Percentiles rank a stretch among this genome's conserved stretches.
Evolutionary conservation across 2,888 invertebrate species (phyloP).

Genomic region (Eupithecia subfuscata): DNA sequence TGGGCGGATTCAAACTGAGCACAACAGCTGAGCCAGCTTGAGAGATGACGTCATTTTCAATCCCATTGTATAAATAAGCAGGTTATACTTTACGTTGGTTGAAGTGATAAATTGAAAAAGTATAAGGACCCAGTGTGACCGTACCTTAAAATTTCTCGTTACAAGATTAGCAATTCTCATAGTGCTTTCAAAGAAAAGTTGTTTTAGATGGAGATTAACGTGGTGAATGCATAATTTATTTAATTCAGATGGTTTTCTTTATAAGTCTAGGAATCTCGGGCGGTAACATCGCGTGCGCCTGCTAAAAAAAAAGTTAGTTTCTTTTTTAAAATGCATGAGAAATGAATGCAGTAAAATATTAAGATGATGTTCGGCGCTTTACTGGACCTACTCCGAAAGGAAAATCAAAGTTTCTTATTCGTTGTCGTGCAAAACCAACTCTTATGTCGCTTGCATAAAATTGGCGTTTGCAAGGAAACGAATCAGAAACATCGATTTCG

Average conservation of each 20-base stretch:
- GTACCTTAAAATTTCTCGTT: not conserved
- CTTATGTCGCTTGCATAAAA: too few species aligned
- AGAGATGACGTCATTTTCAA: not conserved
- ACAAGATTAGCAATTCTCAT: not conserved
- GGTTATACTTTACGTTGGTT: not conserved
- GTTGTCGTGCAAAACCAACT: too few species aligned
- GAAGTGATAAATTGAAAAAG: not conserved
- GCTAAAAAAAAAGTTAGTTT: not conserved
- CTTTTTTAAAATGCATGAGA: not conserved
- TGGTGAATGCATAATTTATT: not conserved
- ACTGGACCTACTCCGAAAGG: too few species aligned
- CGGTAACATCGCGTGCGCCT: not conserved
- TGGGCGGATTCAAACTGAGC: too few species aligned
- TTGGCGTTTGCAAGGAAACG: too few species aligned
- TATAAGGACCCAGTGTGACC: not conserved
- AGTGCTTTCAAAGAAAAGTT: not conserved
- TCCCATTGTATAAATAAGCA: not conserved
- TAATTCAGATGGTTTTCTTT: not conserved
- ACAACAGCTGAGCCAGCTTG: too few species aligned
- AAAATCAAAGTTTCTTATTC: too few species aligned
- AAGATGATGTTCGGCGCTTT: too few species aligned
- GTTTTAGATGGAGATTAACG: constrained; percentile 8
- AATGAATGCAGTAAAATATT: too few species aligned
- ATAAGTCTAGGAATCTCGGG: not conserved
- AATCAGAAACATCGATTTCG: too few species aligned